Conservation (phyloP, 2,888 invertebrate species). For the Leptopterna dolabrata region DNA sequence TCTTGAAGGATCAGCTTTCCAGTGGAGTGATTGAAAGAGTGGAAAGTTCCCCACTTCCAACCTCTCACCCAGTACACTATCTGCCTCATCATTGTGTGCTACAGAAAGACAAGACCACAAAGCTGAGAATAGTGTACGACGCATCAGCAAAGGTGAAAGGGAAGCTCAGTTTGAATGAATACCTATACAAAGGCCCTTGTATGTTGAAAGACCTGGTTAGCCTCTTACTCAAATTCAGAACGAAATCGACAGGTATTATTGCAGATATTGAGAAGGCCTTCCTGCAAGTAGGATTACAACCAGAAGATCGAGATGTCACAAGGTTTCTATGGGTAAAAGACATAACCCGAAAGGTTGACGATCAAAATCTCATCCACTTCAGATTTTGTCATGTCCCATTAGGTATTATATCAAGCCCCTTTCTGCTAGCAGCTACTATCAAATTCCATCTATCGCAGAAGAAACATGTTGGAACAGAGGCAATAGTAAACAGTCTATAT, state of each 20-base stretch:
- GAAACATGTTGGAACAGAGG: not conserved
- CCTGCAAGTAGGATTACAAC: not conserved
- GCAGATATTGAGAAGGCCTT: constrained; percentile 20
- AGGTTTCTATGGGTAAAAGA: constrained; percentile 44
- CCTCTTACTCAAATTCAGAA: constrained; percentile 3
- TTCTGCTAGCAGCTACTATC: constrained; percentile 26
- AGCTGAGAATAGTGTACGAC: constrained; percentile 13
- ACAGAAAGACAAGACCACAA: not conserved
- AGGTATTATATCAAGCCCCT: constrained; percentile 25
- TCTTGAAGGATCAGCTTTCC: not conserved
- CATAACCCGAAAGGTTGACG: not conserved
- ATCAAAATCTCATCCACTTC: not conserved
- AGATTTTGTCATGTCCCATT: constrained; percentile 25
- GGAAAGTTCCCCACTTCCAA: not conserved
- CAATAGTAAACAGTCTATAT: not conserved
- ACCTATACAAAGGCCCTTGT: no score
- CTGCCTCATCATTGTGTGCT: constrained; percentile 22
- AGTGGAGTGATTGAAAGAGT: constrained; percentile 21
- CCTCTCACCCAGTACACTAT: not conserved
- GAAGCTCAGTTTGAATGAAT: no score
- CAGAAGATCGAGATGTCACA: constrained; percentile 29
- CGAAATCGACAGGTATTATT: not conserved
- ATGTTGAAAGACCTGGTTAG: not conserved
- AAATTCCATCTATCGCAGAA: not conserved
- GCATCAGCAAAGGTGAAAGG: constrained; percentile 33